Evolutionary conservation across 2,113 vertebrate genomes (phyloP).

Genomic region (Excalfactoria chinensis): DNA sequence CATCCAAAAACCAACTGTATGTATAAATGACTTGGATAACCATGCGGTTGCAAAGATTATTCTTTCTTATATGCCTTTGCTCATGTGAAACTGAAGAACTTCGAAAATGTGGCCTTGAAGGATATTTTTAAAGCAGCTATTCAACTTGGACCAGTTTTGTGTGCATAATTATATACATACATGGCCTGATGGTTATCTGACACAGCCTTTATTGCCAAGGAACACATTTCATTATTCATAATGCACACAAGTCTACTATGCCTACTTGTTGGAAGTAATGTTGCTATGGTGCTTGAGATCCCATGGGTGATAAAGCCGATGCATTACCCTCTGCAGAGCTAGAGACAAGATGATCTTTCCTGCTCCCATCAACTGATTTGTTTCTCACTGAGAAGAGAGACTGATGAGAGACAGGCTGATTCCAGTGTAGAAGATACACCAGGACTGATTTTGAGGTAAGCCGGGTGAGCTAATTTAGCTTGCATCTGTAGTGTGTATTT

Average conservation of each 20-base stretch:
- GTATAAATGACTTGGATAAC: not conserved
- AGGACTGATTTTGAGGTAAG: not conserved
- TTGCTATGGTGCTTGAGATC: not conserved
- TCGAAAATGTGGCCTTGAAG: not conserved
- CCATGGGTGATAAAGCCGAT: not conserved
- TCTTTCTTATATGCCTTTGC: not conserved
- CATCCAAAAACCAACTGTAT: not conserved
- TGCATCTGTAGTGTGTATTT: not conserved
- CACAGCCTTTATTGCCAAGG: conserved; percentile 26
- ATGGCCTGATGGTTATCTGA: conserved; percentile 14
- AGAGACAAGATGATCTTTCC: not conserved
- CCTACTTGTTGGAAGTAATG: not conserved
- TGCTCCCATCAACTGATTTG: not conserved
- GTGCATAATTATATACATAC: not conserved
- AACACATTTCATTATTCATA: not conserved
- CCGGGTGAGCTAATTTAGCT: not conserved
- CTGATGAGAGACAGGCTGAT: not conserved
- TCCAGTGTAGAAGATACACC: not conserved
- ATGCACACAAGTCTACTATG: not conserved
- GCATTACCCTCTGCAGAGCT: not conserved
- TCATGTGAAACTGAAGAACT: not conserved
- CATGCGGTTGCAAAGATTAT: not conserved
- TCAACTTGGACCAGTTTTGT: conserved; percentile 7
- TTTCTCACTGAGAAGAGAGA: not conserved
- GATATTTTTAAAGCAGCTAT: conserved; percentile 32